Base-by-base conservation (phyloP, 2,113 vertebrate genomes). In the Coracopsis vasa region DNA sequence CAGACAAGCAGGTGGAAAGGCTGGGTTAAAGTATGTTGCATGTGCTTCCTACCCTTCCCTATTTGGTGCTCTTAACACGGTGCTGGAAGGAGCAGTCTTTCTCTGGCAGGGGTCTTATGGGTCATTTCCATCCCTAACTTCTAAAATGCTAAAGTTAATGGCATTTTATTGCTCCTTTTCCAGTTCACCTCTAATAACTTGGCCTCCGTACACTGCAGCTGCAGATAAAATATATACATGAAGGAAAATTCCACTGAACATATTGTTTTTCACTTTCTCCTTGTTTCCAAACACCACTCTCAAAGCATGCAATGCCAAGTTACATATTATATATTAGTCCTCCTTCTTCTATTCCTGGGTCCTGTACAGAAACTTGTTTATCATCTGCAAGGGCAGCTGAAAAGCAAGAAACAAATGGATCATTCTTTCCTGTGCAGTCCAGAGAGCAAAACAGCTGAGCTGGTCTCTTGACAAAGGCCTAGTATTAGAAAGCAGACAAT, bases 91-190 rank as follows among this genome's bases (percentile, higher is more conserved):
- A 82, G 33, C 42, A 82, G 2, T 61, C 70, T 67, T 60, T 41
- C 67, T 56, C 72, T 94, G 71, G 72, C 39, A 53, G 50, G 62
- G 19, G 58, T 42, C 60, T 79, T 42, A 20, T 1, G 31, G 90
- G 65, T 62, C 65, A 85, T 51, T 93, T 75, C 87, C 69, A 79
- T 67, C 73, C 65, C 35, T 45, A 31, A 41, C 45, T 86, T 67
- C 41, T 35, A 0, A 73, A 94, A 45, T 45, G 50, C 88, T 89
- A 12, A 69, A 74, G 37, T 74, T 77, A 72, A 92, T 95, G 92
- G 80, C 69, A 78, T 97, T 97, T 97, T 92, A 71, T 95, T 91
- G 56, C 60, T 93, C 56, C 94, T 88, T 95, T 96, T 83, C 91
- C 95, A 88, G 64, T 62, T 96, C 95, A 96, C 82, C 90, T 94